These are phyloP conservation scores for Notarius lentiginosus DNA, from an alignment of 2,113 vertebrate genomes.

Conservation along the genomic window DNA sequence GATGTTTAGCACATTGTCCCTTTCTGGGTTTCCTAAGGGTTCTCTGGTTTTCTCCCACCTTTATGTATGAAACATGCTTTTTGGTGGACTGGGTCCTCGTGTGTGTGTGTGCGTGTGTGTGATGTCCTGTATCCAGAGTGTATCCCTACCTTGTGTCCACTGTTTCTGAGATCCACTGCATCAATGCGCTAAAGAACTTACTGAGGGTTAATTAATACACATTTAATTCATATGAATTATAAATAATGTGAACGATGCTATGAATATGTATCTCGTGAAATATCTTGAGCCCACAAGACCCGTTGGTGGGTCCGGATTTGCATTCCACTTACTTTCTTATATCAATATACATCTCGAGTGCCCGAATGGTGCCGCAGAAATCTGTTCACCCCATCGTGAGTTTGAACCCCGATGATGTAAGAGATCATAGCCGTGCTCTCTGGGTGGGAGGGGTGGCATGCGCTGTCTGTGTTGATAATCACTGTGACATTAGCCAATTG, in stretches of 20 bases:
- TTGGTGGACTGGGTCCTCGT: not conserved
- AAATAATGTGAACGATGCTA: not conserved
- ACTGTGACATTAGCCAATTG: not conserved
- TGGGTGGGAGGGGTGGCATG: not conserved
- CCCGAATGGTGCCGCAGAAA: not conserved
- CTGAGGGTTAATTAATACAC: not conserved
- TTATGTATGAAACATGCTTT: not conserved
- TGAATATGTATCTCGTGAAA: not conserved
- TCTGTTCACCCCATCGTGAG: not conserved
- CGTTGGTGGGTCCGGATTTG: not conserved
- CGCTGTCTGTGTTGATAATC: not conserved
- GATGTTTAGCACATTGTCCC: not conserved
- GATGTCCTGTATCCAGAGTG: not conserved
- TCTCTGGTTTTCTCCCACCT: not conserved
- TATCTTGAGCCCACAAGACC: not conserved
- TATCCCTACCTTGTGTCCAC: not conserved
- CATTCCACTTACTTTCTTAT: not conserved
- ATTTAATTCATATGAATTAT: not conserved
- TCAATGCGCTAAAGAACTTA: not conserved
- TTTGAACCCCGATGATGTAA: not conserved
- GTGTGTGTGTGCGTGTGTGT: no score
- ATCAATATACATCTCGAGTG: not conserved
- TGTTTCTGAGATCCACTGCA: not conserved
- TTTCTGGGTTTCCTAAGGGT: not conserved
- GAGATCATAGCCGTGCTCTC: not conserved